Base-by-base conservation (phyloP, 1,140 invertebrate genomes). In the Probaryconus sp. region DNA sequence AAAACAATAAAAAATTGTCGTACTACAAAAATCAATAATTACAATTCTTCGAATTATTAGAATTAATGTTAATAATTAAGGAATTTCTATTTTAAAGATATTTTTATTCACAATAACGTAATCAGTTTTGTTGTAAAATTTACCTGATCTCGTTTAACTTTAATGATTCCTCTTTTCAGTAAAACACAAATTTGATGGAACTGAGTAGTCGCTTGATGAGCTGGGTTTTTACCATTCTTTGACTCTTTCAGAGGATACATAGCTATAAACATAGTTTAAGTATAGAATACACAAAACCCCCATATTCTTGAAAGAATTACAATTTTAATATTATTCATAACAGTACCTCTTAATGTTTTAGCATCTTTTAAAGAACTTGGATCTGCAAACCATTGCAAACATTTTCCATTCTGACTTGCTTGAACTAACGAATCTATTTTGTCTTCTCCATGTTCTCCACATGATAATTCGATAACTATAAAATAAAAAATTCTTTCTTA, bases 381-480 rank as follows among this genome's bases (percentile, higher is more conserved):
- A 74, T 93, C 89, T 2, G 91, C 88, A 53, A 94, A 94, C 92
- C 92, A 95, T 6, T 89, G 85, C 1, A 92, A 70, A 58, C 86
- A 90, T 78, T 87, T 90, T 2, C 95, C 95, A 79, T 95, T 96
- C 64, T 93, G 89, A 0, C 93, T 91, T 51, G 91, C 93, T 1
- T 88, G 85, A 3, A 93, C 92, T 51, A 98, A 88, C 14, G 89
- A 84, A 14, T 91, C 84, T 2, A 96, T 91, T 87, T 92, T 96
- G 77, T 92, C 93, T 11, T 93, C 90, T 0, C 96, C 96, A 76
- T 96, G 94, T 83, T 98, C 96, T 0, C 93, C 95, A 65, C 94
- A 94, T 0, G 96, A 94, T 70, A 97, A 87, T 88, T 97, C 96
- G 79, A 97, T 97, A 7, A 94, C 93, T 94, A 79, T 11, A 83